Evolutionary conservation across 2,797 vertebrate species (phyloP), one percentile per base, ranked within the genome.

Genomic region (Alectoris magna): DNA sequence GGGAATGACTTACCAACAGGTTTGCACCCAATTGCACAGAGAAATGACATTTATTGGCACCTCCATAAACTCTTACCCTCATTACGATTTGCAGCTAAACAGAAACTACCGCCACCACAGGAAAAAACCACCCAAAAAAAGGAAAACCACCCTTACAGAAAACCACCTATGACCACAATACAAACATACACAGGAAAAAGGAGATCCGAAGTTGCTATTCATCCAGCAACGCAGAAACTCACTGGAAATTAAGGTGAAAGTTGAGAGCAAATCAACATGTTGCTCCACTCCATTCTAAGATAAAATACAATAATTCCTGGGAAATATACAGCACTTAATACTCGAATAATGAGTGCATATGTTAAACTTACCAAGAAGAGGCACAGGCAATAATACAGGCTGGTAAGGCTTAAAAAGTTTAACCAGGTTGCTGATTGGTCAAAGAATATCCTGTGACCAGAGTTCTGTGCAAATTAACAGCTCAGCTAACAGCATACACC

Each of bases 1-100:
- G 87, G 93, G 96, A 95, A 96, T 92, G 96, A 96, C 93, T 90
- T 93, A 90, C 94, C 66, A 24, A 91, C 84, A 96, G 95, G 91
- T 87, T 96, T 87, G 78, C 53, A 71, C 16, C 53, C 43, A 88
- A 87, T 83, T 64, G 16, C 46, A 44, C 27, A 56, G 64, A 48
- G 39, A 18, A 68, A 60, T 15, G 31, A 82, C 55, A 77, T 96
- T 95, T 92, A 93, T 93, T 88, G 88, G 53, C 39, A 58, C 79
- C 60, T 87, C 80, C 18, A 18, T 0, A 19, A 78, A 95, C 55
- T 76, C 64, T 82, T 79, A 62, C 15, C 76, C 77, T 83, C 70
- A 68, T 6, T 48, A 62, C 66, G 84, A 76, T 43, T 64, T 76
- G 60, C 71, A 84, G 14, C 77, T 63, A 44, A 56, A 66, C 38